These are phyloP conservation scores for Pogonocichla stellata DNA, from an alignment of 2,113 vertebrate genomes.

Conservation along the genomic window DNA sequence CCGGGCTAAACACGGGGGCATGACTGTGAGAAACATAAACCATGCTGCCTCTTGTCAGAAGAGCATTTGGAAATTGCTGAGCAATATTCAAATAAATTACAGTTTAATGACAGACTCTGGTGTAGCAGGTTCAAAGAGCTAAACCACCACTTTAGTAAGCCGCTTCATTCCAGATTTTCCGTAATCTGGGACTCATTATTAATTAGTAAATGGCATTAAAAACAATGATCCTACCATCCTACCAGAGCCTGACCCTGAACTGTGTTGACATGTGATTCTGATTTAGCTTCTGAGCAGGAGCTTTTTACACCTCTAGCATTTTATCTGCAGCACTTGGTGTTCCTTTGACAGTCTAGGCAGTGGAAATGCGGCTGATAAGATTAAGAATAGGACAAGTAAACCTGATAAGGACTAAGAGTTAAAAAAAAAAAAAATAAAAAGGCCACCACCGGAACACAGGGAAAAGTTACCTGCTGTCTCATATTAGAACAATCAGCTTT, in stretches of 20 bases:
- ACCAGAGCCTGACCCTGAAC: conserved; percentile 4
- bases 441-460: neutral
- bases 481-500: neutral
- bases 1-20: neutral
- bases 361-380: conserved; percentile 8
- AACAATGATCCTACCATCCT: conserved; percentile 25
- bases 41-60: rapidly evolving
- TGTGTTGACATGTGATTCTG: conserved; percentile 21
- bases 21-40: rapidly evolving
- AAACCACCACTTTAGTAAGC: neutral
- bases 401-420: neutral
- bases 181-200: conserved; percentile 35
- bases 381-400: neutral
- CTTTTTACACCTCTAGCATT: conserved; percentile 11
- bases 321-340: neutral
- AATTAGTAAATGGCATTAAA: conserved; percentile 69
- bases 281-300: conserved; percentile 43
- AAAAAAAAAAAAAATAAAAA: neutral
- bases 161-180: neutral
- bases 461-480: neutral
- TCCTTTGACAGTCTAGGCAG: neutral
- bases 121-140: neutral
- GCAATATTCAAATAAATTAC: neutral
- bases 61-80: neutral
- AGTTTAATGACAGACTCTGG: neutral